phyloP scores from a whole-genome alignment of 2,888 invertebrate species.

The Melinopterus prodromus region DNA sequence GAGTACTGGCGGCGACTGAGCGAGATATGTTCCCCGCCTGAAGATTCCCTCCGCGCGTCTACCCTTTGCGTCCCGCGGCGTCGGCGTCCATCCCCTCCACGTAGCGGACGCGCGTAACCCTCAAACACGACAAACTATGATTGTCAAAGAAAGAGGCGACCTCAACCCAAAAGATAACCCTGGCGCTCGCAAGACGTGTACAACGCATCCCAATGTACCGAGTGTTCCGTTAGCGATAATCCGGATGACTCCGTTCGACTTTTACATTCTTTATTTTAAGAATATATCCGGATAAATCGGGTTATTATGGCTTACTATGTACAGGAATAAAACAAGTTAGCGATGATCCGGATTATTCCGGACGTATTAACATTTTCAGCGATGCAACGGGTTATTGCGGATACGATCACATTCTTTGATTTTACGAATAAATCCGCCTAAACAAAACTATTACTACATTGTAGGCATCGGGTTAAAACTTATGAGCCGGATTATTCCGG shows the following conservation, averaged over 20 bases:
- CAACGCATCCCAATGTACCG: neutral
- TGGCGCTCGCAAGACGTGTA: conserved; percentile 36
- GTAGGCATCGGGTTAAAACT: too few relatives aligned
- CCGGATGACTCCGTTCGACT: neutral
- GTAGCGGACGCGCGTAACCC: conserved; percentile 39
- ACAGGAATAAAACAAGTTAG: too few relatives aligned
- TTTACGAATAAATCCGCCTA: too few relatives aligned
- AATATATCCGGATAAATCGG: too few relatives aligned
- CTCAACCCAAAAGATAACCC: conserved; percentile 57
- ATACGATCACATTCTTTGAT: too few relatives aligned
- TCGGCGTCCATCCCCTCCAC: conserved; percentile 54
- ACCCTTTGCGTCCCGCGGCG: conserved; percentile 52
- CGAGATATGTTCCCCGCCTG: conserved; percentile 53
- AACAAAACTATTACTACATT: too few relatives aligned
- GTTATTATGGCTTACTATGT: too few relatives aligned
- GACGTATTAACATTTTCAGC: too few relatives aligned
- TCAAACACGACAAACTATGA: conserved; percentile 53
- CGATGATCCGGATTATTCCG: too few relatives aligned
- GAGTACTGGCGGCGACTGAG: conserved; percentile 49
- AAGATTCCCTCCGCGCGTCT: conserved; percentile 50
- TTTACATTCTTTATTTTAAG: too few relatives aligned
- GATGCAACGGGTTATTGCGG: too few relatives aligned
- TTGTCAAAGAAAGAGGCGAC: conserved; percentile 56
- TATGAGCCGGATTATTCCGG: too few relatives aligned
- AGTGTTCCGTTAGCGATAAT: neutral